Evolutionary conservation across 1,140 invertebrate species (phyloP), one percentile per base, ranked within the genome.

Genomic region (Heliconius hermathena): DNA sequence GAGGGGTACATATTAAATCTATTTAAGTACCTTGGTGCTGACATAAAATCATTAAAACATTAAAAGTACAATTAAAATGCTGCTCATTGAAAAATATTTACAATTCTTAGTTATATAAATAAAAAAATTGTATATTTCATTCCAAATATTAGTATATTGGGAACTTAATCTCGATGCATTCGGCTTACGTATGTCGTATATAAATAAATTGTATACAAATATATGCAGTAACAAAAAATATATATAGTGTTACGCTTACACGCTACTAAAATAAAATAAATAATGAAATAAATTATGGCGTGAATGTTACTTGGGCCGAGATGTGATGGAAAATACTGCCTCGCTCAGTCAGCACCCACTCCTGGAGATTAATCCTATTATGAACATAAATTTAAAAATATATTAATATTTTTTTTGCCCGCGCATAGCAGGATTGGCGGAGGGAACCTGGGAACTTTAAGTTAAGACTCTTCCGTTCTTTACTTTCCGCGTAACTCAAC

Each of bases 21-120:
- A 85, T 66, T 88, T 91, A 88, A 90, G 86, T 91, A 91, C 87
- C 80, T 81, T 52, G 83, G 88, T 88, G 87, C 89, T 89, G 87
- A 86, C 20, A 22, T 16, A 66, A 75, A 46, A 52, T 66, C 38
- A 41, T 57, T 49, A 76, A 76, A 74, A 52, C 72, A 77, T 79
- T 82, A 84, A 76, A 80, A 79, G 74, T 85, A 89, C 78, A 85
- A 85, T 81, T 87, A 90, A 92, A 92, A 91, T 92, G 90, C 90
- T 89, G 86, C 78, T 81, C 77, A 77, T 74, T 71, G 16, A 79
- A 80, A 79, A 82, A 73, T 76, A 77, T 78, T 72, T 78, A 82
- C 72, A 81, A 71, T 74, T 74, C 18, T 78, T 74, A 22, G 70
- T 49, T 33, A 70, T 71, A 11, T 77, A 1, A 52, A 20, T 52